Conservation (phyloP, 2,797 vertebrate genomes). For the Anabacerthia variegaticeps region DNA sequence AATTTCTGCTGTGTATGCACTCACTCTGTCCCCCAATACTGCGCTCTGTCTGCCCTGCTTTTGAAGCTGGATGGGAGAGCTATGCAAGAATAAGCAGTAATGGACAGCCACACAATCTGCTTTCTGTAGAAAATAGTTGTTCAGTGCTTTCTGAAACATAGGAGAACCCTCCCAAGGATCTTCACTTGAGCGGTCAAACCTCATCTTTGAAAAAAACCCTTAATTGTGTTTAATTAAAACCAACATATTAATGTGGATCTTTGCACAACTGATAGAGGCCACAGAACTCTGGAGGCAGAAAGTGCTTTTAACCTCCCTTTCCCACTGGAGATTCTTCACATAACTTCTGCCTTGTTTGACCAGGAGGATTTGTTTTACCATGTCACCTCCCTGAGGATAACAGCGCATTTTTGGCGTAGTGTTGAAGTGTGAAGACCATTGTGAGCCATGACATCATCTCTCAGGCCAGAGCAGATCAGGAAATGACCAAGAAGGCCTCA, state of each 20-base stretch:
- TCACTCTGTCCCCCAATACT: fast-evolving
- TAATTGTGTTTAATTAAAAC: not conserved
- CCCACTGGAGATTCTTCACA: slow-evolving; percentile 55
- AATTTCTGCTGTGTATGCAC: not conserved
- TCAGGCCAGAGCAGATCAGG: slow-evolving; percentile 46
- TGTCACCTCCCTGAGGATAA: slow-evolving; percentile 53
- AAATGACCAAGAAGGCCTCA: slow-evolving; percentile 20
- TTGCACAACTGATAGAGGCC: not conserved
- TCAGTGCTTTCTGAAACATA: not conserved
- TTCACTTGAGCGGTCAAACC: not conserved
- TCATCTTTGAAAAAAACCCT: not conserved
- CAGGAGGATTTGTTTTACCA: slow-evolving; percentile 40
- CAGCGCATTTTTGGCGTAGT: not conserved
- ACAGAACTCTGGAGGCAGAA: not conserved
- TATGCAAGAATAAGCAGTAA: not conserved
- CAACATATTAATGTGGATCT: not conserved
- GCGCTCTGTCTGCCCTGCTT: not conserved
- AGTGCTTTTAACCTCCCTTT: slow-evolving; percentile 2
- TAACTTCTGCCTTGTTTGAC: slow-evolving; percentile 4
- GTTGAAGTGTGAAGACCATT: slow-evolving; percentile 49
- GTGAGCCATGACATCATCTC: slow-evolving; percentile 62
- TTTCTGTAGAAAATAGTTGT: not conserved
- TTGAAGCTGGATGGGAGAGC: not conserved
- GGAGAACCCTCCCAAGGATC: not conserved
- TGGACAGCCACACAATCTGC: not conserved